These are phyloP conservation scores for Pararge aegeria DNA, from an alignment of 1,140 invertebrate species.

Conservation along the genomic window DNA sequence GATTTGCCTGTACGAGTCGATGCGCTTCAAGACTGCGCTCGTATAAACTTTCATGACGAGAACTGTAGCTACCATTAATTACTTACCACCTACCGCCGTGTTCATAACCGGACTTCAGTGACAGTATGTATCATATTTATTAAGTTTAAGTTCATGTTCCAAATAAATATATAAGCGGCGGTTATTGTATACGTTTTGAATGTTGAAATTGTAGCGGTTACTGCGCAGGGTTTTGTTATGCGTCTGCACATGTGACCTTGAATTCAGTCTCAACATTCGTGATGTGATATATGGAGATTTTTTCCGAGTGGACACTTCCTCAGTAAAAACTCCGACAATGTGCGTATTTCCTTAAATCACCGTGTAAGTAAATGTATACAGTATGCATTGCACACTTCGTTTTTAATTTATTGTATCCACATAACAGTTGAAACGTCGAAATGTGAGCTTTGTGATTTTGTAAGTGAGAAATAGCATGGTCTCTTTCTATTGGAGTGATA, in stretches of 20 bases:
- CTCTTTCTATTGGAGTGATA: too few species aligned
- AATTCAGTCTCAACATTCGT: too few species aligned
- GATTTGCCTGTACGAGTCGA: too few species aligned
- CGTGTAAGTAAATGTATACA: constrained; percentile 26
- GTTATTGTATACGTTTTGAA: neutral
- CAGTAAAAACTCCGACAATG: constrained; percentile 45
- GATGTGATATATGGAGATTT: constrained; percentile 6
- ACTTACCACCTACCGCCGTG: neutral
- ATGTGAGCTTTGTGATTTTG: neutral
- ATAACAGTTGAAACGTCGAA: neutral
- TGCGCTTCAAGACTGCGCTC: neutral
- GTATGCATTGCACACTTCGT: constrained; percentile 12
- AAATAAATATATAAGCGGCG: neutral
- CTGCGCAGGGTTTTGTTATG: too few species aligned
- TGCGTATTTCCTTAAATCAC: constrained; percentile 60
- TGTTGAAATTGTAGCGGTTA: neutral
- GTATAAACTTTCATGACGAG: neutral
- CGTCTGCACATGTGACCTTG: too few species aligned
- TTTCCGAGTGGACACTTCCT: constrained; percentile 43
- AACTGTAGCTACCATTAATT: neutral
- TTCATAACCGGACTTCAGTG: neutral
- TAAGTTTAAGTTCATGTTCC: neutral
- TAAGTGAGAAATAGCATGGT: neutral
- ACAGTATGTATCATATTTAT: neutral
- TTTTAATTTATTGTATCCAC: constrained; percentile 26